These are phyloP conservation scores for Apotomis betuletana DNA, from an alignment of 2,888 invertebrate genomes.

Conservation along the genomic window DNA sequence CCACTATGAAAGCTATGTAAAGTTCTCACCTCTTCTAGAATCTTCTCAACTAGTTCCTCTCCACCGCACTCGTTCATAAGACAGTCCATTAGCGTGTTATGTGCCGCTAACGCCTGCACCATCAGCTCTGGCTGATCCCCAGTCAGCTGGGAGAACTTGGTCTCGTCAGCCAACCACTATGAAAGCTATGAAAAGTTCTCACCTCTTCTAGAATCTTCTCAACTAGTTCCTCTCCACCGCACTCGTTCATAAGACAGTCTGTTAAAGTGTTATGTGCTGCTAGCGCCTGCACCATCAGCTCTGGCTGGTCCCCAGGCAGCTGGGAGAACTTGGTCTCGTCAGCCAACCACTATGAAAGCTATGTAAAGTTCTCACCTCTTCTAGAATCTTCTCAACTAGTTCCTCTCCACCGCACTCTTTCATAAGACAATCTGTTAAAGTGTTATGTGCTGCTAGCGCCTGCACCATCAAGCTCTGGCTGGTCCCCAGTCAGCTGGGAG, in stretches of 20 bases:
- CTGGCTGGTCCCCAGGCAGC: slow-evolving; percentile 69
- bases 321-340: slow-evolving; percentile 86
- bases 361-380: slow-evolving; percentile 62
- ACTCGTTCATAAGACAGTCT: slow-evolving; percentile 68
- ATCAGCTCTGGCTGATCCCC: slow-evolving; percentile 73
- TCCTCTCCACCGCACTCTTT: slow-evolving; percentile 61
- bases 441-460: slow-evolving; percentile 74
- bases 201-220: slow-evolving; percentile 11
- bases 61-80: slow-evolving; percentile 61
- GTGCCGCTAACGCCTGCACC: slow-evolving; percentile 76
- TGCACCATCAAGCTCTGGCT: slow-evolving; percentile 63
- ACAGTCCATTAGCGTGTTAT: slow-evolving; percentile 74
- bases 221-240: slow-evolving; percentile 54
- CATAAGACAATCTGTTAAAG: slow-evolving; percentile 71
- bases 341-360: slow-evolving; percentile 81
- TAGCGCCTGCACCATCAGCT: slow-evolving; percentile 74
- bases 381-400: slow-evolving; percentile 62
- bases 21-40: slow-evolving; percentile 4
- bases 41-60: slow-evolving; percentile 50
- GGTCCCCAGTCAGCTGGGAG: slow-evolving; percentile 68
- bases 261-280: slow-evolving; percentile 75
- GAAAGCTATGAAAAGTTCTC: background rate
- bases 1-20: slow-evolving; percentile 65
- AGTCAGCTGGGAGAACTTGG: slow-evolving; percentile 80
- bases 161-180: slow-evolving; percentile 87